Evolutionary conservation across 92 coral and sea anemone species (phyloP), one percentile per base, ranked within the genome.

Genomic region (Pocillopora meandrina): DNA sequence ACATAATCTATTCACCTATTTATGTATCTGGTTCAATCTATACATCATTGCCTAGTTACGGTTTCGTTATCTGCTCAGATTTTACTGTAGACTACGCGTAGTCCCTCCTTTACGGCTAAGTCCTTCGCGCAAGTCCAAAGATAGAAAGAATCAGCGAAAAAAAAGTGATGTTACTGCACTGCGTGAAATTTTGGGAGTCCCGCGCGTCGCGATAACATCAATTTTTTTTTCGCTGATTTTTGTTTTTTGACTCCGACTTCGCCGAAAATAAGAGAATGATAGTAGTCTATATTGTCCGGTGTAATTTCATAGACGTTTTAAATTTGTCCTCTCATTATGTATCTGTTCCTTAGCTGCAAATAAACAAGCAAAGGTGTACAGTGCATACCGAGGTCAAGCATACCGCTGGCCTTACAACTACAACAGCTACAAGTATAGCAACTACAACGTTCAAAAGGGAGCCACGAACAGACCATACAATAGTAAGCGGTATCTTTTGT

Each of bases 341-440:
- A 12, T 1, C 65, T 78, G 63, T 14, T 23, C n/a, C 26, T 26
- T 56, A 80, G 84, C 65, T 33, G 9, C 79, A 16, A 60, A 70
- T 58, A 15, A 16, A 26, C 56, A 59, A 23, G 58, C 69, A 17
- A 20, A 36, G 16, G 60, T 36, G 16, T 82, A 82, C 64, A 72
- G 72, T 17, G n/a, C 73, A 15, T 74, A 82, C 16, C 80, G 31
- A 47, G 65, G 56, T 36, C 79, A 65, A 74, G 49, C 61, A 15
- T 36, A 74, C 56, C 62, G 42, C 18, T 84, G 88, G 88, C 88
- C 88, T 4, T 84, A 84, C 56, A 73, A 73, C 71, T 77, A 77
- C 70, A 77, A 77, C 67, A 19, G 19, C 77, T 49, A 73, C 77
- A 73, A 73, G 26, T 60, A 72, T 49, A 72, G 61, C 13, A 72